Percentiles rank a stretch among this genome's conserved stretches.
Conservation (phyloP, 2,797 vertebrate species). For the Pangasius mekongensis region DNA sequence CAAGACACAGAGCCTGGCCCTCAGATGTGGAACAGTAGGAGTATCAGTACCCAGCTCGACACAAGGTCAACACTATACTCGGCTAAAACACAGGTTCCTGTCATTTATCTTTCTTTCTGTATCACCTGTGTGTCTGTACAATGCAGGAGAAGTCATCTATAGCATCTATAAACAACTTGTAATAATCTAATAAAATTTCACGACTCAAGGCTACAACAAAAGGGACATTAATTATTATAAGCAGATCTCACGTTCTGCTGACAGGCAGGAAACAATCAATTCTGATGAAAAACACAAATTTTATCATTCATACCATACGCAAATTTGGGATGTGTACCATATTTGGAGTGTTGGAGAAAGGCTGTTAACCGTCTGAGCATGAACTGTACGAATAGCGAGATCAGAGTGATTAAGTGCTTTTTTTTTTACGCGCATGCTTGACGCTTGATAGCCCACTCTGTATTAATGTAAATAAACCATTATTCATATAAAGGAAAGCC, state of each 20-base stretch:
- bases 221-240: background rate
- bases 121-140: slow-evolving; percentile 13
- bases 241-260: slow-evolving; percentile 6
- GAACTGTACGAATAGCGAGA: background rate
- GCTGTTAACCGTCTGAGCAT: slow-evolving; percentile 47
- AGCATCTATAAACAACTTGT: background rate
- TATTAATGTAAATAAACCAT: slow-evolving; percentile 28
- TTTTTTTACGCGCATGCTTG: background rate
- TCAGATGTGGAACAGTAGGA: slow-evolving; percentile 27
- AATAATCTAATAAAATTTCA: background rate
- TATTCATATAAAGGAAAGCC: slow-evolving; percentile 19
- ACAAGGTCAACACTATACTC: slow-evolving; percentile 53
- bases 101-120: slow-evolving; percentile 40
- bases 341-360: slow-evolving; percentile 43
- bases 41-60: slow-evolving; percentile 31
- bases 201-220: background rate
- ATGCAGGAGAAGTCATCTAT: slow-evolving; percentile 13
- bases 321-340: slow-evolving; percentile 59
- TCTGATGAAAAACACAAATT: slow-evolving; percentile 13
- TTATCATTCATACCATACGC: slow-evolving; percentile 60
- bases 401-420: background rate
- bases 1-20: slow-evolving; percentile 46
- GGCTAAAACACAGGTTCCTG: slow-evolving; percentile 48
- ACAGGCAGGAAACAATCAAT: slow-evolving; percentile 10
- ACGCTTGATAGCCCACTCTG: background rate